Conservation (phyloP, 2,797 vertebrate species). For the Gallinago stenura region DNA sequence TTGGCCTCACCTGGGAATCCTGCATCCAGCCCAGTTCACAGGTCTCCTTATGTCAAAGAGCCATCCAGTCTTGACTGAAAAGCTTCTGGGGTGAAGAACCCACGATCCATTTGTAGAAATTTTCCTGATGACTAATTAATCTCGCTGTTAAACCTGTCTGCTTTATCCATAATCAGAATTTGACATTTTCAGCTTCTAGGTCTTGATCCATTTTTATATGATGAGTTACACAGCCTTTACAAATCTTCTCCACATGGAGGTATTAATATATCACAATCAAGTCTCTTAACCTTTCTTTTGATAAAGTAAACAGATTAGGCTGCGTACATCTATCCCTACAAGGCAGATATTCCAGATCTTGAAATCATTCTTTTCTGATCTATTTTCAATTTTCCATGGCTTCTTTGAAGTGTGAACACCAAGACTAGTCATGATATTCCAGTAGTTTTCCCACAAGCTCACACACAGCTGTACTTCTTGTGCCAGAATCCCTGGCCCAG, state of each 20-base stretch:
- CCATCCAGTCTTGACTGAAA: not conserved
- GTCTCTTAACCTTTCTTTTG: constrained; percentile 21
- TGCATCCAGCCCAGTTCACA: not conserved
- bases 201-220: not conserved
- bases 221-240: not conserved
- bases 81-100: not conserved
- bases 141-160: not conserved
- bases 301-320: constrained; percentile 39
- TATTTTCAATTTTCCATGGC: constrained; percentile 68
- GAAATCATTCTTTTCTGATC: constrained; percentile 66
- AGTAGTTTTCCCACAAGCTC: constrained; percentile 73
- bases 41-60: not conserved
- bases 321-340: constrained; percentile 5
- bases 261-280: not conserved
- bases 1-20: not conserved
- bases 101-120: not conserved
- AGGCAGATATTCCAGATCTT: constrained; percentile 48
- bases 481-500: constrained; percentile 57
- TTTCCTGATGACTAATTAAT: not conserved
- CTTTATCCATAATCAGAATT: not conserved
- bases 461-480: constrained; percentile 66
- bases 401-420: constrained; percentile 67
- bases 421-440: constrained; percentile 62
- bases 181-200: not conserved
- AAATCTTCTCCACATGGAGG: not conserved